phyloP scores from a whole-genome alignment of 2,113 vertebrate genomes.

The Psilopsiagon aymara region DNA sequence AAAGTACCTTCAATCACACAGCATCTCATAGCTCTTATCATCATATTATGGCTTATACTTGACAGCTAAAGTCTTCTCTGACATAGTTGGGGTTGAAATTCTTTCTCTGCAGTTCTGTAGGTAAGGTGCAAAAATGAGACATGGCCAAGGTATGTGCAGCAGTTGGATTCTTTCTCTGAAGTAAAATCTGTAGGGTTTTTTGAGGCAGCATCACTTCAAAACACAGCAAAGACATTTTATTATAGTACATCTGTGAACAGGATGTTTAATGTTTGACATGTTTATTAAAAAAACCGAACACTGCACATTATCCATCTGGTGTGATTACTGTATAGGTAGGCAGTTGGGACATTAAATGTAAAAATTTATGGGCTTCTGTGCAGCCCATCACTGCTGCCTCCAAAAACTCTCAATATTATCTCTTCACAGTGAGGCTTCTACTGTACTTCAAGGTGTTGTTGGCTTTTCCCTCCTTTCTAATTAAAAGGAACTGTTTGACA shows the following conservation, averaged over 20 bases:
- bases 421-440: neutral
- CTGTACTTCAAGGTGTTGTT: neutral
- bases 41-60: neutral
- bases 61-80: neutral
- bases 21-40: neutral
- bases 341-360: slow-evolving; percentile 13
- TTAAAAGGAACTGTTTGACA: slow-evolving; percentile 13
- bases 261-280: slow-evolving; percentile 42
- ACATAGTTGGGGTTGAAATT: neutral
- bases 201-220: slow-evolving; percentile 2
- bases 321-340: slow-evolving; percentile 46
- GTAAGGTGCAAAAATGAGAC: neutral
- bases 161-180: neutral
- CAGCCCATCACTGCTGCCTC: neutral
- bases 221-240: slow-evolving; percentile 31
- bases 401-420: neutral
- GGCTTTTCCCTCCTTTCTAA: slow-evolving; percentile 22
- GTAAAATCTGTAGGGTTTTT: neutral
- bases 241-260: slow-evolving; percentile 21
- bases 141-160: neutral
- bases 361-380: slow-evolving; percentile 10
- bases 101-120: neutral
- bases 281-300: slow-evolving; percentile 51
- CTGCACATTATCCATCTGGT: slow-evolving; percentile 62
- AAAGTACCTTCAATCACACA: neutral